Evolutionary conservation across 2,888 invertebrate species (phyloP).

Genomic region (Caradrina kadenii): DNA sequence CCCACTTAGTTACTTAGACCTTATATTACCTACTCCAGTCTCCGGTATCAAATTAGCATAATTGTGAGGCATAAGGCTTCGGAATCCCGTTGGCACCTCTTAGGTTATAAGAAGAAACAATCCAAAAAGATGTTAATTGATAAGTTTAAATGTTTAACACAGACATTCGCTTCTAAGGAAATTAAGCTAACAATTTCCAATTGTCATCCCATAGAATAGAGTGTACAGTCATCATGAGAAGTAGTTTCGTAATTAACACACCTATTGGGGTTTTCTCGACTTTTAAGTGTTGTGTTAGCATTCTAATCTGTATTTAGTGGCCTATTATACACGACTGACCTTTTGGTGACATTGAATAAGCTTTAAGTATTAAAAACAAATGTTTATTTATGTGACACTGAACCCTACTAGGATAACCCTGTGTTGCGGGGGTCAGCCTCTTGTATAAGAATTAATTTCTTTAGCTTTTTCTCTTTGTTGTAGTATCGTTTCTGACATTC

Average conservation of each 20-base stretch:
- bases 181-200: neutral
- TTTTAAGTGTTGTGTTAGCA: neutral
- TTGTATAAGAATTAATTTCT: neutral
- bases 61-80: too few species aligned
- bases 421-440: too few species aligned
- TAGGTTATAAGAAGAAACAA: neutral
- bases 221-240: neutral
- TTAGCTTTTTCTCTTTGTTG: too few species aligned
- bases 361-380: neutral
- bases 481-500: too few species aligned
- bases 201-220: neutral
- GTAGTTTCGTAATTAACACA: slow-evolving; percentile 2
- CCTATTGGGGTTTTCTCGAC: neutral
- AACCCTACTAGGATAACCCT: too few species aligned
- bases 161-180: slow-evolving; percentile 16
- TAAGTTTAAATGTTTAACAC: neutral
- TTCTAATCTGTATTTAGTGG: neutral
- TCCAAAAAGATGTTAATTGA: slow-evolving; percentile 16
- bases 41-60: slow-evolving; percentile 23
- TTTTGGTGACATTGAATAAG: slow-evolving; percentile 5
- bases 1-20: neutral
- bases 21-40: neutral
- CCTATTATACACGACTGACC: neutral
- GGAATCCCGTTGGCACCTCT: too few species aligned
- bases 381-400: too few species aligned